Evolutionary conservation across 2,113 vertebrate genomes (phyloP).

Genomic region (Serranochromis macrocephalus): DNA sequence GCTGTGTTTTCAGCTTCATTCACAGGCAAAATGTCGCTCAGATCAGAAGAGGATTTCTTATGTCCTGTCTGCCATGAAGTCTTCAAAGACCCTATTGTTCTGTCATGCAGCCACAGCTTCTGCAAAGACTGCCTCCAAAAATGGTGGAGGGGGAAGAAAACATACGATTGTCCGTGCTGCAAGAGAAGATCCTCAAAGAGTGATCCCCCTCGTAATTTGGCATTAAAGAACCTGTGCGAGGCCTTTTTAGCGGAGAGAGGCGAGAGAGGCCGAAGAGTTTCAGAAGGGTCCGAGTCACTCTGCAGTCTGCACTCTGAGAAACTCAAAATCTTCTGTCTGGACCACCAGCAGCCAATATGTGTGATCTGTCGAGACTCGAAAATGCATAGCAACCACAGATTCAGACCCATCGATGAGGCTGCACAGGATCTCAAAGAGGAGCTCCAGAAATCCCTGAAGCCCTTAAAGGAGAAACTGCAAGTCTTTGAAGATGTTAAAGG

Average conservation of each 20-base stretch:
- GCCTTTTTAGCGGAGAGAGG: neutral
- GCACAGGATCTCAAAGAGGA: neutral
- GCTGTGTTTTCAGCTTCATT: neutral
- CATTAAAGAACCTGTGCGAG: slow-evolving; percentile 24
- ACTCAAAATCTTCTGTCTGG: slow-evolving; percentile 36
- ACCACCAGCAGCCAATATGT: slow-evolving; percentile 25
- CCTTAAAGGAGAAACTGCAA: neutral
- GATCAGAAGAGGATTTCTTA: neutral
- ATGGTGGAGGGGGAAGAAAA: slow-evolving; percentile 6
- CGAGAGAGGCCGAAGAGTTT: fast-evolving
- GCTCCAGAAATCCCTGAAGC: neutral
- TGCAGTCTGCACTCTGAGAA: slow-evolving; percentile 19
- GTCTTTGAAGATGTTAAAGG: neutral
- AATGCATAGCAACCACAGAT: neutral
- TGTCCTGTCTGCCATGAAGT: slow-evolving; percentile 8
- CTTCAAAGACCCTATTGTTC: neutral
- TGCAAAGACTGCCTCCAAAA: slow-evolving; percentile 2
- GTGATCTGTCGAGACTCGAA: slow-evolving; percentile 14
- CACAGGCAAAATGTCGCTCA: neutral
- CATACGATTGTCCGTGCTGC: neutral
- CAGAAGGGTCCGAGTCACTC: neutral
- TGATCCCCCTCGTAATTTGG: slow-evolving; percentile 17
- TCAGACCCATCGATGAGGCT: slow-evolving; percentile 18
- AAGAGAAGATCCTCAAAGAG: neutral
- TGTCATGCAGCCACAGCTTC: slow-evolving; percentile 37